Percentiles rank a stretch among this genome's conserved stretches.
Conservation (phyloP, 2,888 invertebrate genomes). For the Periphyllus acericola region DNA sequence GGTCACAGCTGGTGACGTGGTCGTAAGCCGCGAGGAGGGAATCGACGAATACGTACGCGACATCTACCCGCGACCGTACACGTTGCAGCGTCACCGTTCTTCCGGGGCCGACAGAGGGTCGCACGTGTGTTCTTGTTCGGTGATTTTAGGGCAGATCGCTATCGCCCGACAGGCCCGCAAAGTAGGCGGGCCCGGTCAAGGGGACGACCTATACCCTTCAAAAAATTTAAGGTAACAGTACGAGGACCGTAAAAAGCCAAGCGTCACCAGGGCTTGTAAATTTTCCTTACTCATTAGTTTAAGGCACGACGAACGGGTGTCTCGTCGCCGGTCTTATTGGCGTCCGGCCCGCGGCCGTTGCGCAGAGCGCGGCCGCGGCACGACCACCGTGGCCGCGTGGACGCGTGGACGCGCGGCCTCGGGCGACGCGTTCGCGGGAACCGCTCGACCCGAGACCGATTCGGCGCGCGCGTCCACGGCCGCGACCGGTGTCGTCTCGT, state of each 20-base stretch:
- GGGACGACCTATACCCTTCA: conserved; percentile 59
- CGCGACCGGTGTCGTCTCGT: background rate
- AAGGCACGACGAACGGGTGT: conserved; percentile 8
- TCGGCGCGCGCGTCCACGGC: background rate
- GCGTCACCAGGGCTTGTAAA: conserved; percentile 61
- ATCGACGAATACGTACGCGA: too few species aligned
- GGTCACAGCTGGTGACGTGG: too few species aligned
- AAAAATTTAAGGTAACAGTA: conserved; percentile 49
- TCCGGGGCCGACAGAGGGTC: too few species aligned
- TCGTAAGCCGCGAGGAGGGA: too few species aligned
- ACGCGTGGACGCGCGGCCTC: background rate
- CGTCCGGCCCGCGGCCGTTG: background rate
- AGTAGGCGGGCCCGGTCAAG: conserved; percentile 41
- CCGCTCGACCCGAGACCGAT: background rate
- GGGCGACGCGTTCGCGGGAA: background rate
- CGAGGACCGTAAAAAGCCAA: conserved; percentile 31
- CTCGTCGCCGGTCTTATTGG: background rate
- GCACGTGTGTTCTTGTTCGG: too few species aligned
- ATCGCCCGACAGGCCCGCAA: conserved; percentile 44
- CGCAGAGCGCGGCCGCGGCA: background rate
- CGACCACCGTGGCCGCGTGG: background rate
- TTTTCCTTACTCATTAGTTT: conserved; percentile 62
- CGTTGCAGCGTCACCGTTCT: too few species aligned
- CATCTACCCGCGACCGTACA: too few species aligned
- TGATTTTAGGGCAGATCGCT: conserved; percentile 61